Conservation (phyloP, 2,888 invertebrate genomes). For the Protonemura montana region DNA sequence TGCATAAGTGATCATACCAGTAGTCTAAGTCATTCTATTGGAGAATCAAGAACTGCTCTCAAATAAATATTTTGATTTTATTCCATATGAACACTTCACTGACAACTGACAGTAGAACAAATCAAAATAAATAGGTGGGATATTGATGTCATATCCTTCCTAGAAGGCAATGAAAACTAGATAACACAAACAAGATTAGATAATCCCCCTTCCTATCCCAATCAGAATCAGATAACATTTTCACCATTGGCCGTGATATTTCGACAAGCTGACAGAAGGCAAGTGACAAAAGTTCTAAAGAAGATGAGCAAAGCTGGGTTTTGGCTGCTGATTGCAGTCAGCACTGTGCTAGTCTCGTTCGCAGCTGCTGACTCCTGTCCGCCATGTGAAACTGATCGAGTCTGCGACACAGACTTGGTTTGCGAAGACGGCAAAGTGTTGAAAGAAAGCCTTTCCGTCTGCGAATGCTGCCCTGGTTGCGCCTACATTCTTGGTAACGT, state of each 20-base stretch:
- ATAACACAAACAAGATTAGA: too few relatives aligned
- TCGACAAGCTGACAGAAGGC: too few relatives aligned
- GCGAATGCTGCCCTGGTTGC: slow-evolving; percentile 45
- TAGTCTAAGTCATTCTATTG: background rate
- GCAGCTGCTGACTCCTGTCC: background rate
- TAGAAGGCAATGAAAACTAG: background rate
- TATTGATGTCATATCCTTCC: too few relatives aligned
- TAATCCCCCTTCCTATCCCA: background rate
- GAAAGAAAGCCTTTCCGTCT: background rate
- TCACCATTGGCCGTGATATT: background rate
- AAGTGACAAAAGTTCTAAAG: background rate
- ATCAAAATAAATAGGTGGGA: too few relatives aligned
- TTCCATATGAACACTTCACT: too few relatives aligned
- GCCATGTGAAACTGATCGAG: background rate
- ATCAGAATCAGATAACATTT: background rate
- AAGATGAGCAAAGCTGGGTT: background rate
- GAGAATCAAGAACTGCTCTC: too few relatives aligned
- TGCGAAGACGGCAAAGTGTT: slow-evolving; percentile 14
- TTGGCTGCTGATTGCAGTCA: background rate
- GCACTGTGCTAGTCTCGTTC: background rate
- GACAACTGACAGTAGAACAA: too few relatives aligned
- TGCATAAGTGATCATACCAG: too few relatives aligned
- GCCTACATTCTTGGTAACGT: slow-evolving; percentile 23
- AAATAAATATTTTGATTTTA: too few relatives aligned
- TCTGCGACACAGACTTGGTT: slow-evolving; percentile 39